These are phyloP conservation scores for Heliconius hewitsoni DNA, from an alignment of 1,140 invertebrate species.

Conservation along the genomic window DNA sequence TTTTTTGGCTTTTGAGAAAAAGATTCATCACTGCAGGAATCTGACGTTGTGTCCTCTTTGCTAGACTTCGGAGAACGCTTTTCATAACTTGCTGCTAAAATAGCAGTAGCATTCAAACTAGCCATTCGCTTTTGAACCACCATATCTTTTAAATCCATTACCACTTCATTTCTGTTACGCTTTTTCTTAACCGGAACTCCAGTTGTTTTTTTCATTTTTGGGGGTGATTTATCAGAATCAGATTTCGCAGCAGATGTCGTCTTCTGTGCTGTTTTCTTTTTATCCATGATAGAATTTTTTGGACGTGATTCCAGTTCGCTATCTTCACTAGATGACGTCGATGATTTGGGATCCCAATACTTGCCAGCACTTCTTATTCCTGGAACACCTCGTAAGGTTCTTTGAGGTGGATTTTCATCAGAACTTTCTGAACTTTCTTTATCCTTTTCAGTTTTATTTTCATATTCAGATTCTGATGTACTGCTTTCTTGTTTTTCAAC, in stretches of 20 bases:
- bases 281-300: constrained; percentile 54
- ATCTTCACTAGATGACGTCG: constrained; percentile 82
- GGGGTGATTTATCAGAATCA: constrained; percentile 65
- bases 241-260: constrained; percentile 73
- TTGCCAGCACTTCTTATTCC: constrained; percentile 89
- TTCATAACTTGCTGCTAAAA: constrained; percentile 95
- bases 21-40: constrained; percentile 81
- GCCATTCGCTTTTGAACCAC: constrained; percentile 95
- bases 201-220: constrained; percentile 72
- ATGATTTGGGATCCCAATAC: constrained; percentile 90
- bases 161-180: constrained; percentile 84
- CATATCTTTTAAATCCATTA: constrained; percentile 93
- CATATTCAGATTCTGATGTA: constrained; percentile 79
- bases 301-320: constrained; percentile 77
- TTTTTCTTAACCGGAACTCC: constrained; percentile 73
- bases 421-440: constrained; percentile 77
- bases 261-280: constrained; percentile 69
- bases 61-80: constrained; percentile 84
- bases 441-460: constrained; percentile 71
- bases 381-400: constrained; percentile 86
- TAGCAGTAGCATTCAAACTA: constrained; percentile 94
- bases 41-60: constrained; percentile 80
- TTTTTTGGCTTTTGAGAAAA: constrained; percentile 78
- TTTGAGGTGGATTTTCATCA: constrained; percentile 76
- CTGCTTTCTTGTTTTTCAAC: constrained; percentile 69